These are phyloP conservation scores for Anoplolepis gracilipes DNA, from an alignment of 1,140 invertebrate genomes.

Conservation along the genomic window DNA sequence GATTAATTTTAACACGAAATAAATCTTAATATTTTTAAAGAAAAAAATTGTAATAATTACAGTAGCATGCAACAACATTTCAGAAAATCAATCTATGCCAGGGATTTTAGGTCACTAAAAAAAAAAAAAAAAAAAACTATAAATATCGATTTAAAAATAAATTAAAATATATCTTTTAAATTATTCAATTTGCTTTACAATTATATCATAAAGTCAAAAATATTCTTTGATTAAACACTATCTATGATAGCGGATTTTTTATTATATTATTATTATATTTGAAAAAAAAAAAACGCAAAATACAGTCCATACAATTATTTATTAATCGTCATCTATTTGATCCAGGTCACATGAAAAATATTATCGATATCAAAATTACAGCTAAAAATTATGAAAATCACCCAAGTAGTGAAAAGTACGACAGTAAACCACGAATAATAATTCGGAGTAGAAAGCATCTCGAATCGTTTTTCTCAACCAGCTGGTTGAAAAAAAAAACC, in stretches of 20 bases:
- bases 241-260: neutral
- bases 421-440: constrained; percentile 51
- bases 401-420: neutral
- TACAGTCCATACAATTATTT: neutral
- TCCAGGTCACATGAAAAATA: constrained; percentile 28
- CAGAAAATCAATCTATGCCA: neutral
- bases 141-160: neutral
- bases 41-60: constrained; percentile 4
- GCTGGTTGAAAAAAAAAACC: constrained; percentile 27
- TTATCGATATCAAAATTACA: constrained; percentile 25
- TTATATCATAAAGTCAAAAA: neutral
- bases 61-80: neutral
- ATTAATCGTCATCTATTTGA: neutral
- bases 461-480: constrained; percentile 20
- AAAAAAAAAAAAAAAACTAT: neutral
- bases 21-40: neutral
- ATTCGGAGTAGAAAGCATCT: constrained; percentile 28
- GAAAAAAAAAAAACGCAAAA: constrained; percentile 12
- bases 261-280: neutral
- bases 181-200: neutral
- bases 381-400: constrained; percentile 17
- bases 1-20: neutral
- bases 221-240: neutral
- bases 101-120: neutral
- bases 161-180: neutral